These are phyloP conservation scores for Pleuronectes platessa DNA, from an alignment of 2,113 vertebrate species.

Conservation along the genomic window DNA sequence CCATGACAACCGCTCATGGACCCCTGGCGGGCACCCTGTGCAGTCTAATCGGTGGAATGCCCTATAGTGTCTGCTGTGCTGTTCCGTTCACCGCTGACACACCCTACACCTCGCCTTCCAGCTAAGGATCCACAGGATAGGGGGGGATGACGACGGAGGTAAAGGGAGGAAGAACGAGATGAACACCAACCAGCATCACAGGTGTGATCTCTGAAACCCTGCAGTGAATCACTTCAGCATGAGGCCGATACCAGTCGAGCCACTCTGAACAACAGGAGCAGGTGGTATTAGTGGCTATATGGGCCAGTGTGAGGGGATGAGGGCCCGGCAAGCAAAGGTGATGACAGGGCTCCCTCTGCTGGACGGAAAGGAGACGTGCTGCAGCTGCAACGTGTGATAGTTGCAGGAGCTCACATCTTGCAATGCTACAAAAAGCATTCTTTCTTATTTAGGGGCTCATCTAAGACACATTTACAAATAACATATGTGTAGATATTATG, in stretches of 20 bases:
- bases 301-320: slow-evolving; percentile 7
- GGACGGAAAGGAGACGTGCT: slow-evolving; percentile 34
- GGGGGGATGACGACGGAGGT: neutral
- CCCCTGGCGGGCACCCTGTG: slow-evolving; percentile 36
- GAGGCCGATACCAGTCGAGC: slow-evolving; percentile 1
- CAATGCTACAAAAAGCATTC: neutral
- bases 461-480: neutral
- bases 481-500: too few species aligned
- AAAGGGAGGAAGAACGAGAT: neutral
- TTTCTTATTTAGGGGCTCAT: neutral
- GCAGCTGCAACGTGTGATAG: slow-evolving; percentile 2
- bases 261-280: neutral
- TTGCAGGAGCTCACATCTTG: neutral
- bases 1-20: slow-evolving; percentile 63
- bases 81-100: slow-evolving; percentile 27
- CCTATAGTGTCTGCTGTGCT: slow-evolving; percentile 20
- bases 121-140: neutral
- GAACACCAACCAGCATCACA: neutral
- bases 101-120: slow-evolving; percentile 9
- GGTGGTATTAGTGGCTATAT: neutral
- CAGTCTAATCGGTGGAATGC: slow-evolving; percentile 5
- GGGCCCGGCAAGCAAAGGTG: slow-evolving; percentile 27
- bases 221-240: neutral
- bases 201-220: neutral
- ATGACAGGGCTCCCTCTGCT: slow-evolving; percentile 70